phyloP scores from a whole-genome alignment of 1,140 invertebrate species.

The Potamilus streckersoni region DNA sequence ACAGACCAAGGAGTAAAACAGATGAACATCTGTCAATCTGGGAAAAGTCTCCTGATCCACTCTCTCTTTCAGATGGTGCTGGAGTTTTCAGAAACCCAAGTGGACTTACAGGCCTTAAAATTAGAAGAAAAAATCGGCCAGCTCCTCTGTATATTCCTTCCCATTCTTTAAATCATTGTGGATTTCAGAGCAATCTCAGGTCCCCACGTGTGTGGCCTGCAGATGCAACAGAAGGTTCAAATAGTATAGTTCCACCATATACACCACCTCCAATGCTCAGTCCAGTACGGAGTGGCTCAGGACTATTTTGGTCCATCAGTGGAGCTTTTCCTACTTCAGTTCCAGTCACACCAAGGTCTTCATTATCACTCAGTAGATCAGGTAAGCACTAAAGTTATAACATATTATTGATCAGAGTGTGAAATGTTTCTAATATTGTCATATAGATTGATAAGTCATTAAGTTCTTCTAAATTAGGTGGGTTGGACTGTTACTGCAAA shows the following conservation, averaged over 20 bases:
- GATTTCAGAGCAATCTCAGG: constrained; percentile 71
- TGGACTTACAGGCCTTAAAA: constrained; percentile 66
- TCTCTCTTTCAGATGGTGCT: constrained; percentile 67
- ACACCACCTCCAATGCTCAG: constrained; percentile 94
- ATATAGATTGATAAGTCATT: too few relatives aligned
- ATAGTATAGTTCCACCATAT: constrained; percentile 74
- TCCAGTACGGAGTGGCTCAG: constrained; percentile 86
- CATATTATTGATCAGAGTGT: neutral
- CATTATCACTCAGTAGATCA: constrained; percentile 26
- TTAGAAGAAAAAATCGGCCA: constrained; percentile 73
- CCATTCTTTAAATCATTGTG: constrained; percentile 69
- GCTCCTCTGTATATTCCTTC: constrained; percentile 73
- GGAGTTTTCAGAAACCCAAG: constrained; percentile 83
- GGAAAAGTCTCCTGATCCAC: constrained; percentile 41
- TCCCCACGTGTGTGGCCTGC: constrained; percentile 70
- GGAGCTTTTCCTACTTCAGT: constrained; percentile 11
- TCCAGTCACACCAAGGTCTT: constrained; percentile 8
- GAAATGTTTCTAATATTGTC: too few relatives aligned
- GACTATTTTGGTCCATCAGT: constrained; percentile 78
- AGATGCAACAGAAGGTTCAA: constrained; percentile 35
- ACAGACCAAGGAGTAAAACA: constrained; percentile 39
- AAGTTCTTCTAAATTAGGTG: too few relatives aligned
- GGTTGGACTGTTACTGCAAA: too few relatives aligned
- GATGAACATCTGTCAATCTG: constrained; percentile 50
- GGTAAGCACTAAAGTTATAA: constrained; percentile 30